Conservation (phyloP, 2,888 invertebrate genomes). For the Rhogogaster chlorosoma region DNA sequence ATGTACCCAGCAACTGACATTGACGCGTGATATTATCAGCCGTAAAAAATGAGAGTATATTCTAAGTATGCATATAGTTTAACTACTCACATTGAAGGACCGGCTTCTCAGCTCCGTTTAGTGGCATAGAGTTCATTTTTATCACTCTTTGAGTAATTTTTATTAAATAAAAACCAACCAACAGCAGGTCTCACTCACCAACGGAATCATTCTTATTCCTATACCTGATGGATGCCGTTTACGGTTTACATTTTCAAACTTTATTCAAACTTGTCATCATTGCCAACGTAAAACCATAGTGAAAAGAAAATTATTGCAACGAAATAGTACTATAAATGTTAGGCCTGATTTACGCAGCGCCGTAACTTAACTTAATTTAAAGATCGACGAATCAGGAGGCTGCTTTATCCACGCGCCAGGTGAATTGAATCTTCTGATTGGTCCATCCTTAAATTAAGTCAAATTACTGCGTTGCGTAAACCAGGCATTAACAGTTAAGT, state of each 20-base stretch:
- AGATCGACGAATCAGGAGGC: too few relatives aligned
- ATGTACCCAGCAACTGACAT: conserved; percentile 25
- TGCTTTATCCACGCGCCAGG: too few relatives aligned
- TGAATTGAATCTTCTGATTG: too few relatives aligned
- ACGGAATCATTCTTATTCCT: neutral
- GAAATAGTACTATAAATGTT: neutral
- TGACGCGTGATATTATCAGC: neutral
- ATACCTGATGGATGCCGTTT: too few relatives aligned
- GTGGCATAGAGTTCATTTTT: neutral
- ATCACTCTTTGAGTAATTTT: neutral
- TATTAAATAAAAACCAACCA: neutral
- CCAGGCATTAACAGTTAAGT: too few relatives aligned
- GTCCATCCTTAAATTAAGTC: too few relatives aligned
- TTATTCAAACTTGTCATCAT: neutral
- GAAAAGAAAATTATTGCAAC: neutral
- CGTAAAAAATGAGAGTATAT: neutral
- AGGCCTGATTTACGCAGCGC: too few relatives aligned
- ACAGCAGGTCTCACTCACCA: neutral
- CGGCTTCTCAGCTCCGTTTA: neutral
- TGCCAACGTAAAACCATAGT: neutral
- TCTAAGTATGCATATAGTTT: neutral
- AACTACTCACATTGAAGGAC: neutral
- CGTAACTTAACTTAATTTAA: too few relatives aligned
- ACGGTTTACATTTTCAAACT: conserved; percentile 14
- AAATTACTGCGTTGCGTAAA: too few relatives aligned